Base-by-base conservation (phyloP, 1,140 invertebrate species). In the Pinna nobilis region DNA sequence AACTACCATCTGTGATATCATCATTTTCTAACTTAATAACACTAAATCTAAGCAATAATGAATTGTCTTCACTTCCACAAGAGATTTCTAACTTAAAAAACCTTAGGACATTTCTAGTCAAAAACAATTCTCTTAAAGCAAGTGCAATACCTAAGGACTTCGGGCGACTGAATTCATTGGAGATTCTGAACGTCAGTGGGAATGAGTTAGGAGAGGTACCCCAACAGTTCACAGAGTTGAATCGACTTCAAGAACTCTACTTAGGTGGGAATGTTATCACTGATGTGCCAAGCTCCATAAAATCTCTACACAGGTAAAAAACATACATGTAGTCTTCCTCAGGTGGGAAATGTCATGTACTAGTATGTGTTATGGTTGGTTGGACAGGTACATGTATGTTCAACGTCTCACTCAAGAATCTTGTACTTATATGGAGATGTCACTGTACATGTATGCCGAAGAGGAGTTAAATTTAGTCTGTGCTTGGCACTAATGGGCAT, bases 181-280 rank as follows among this genome's bases (percentile, higher is more conserved):
- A 93, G 83, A 95, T 97, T 86, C 84, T 99, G 0, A 98, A 98
- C 90, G 90, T 99, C 18, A 97, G 95, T 89, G 97, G 97, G 18
- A 99, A 99, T 90, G 88, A 92, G 39, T 90, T 99, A 33, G 93
- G 92, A 18, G 91, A 92, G 32, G 94, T 99, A 84, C 97, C 97
- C 4, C 92, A 93, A 77, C 95, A 97, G 89, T 89, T 98, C 57
- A 91, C 97, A 32, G 93, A 97, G 73, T 87, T 98, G 64, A 82
- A 86, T 4, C 92, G 91, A 20, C 90, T 98, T 7, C 94, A 92
- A 88, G 95, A 94, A 84, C 91, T 99, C 7, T 97, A 98, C 88
- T 88, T 99, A 49, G 97, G 97, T 30, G 95, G 93, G 25, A 99
- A 99, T 88, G 90, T 90, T 61, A 94, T 99, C 76, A 74, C 89